phyloP scores from a whole-genome alignment of 2,888 invertebrate genomes.

The Erynnis tages region DNA sequence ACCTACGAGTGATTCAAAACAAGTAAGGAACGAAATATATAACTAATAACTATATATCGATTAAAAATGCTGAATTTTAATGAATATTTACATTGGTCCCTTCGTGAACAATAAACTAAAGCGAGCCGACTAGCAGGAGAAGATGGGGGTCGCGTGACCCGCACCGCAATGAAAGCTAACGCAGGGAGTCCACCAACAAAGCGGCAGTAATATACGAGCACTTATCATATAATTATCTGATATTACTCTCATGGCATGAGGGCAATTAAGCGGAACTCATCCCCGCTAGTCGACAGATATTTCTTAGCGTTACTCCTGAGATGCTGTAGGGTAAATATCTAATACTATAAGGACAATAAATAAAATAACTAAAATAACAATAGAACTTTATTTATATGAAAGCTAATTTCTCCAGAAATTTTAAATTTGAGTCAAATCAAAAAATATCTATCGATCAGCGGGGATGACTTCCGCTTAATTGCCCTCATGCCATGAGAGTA shows the following conservation, averaged over 20 bases:
- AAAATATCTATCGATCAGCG: conserved; percentile 7
- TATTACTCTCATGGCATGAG: conserved; percentile 22
- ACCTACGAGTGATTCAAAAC: not conserved
- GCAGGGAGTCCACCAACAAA: conserved; percentile 23
- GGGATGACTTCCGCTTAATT: conserved; percentile 18
- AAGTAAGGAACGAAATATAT: conserved; percentile 7
- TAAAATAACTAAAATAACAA: no score
- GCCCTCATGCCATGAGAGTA: conserved; percentile 22
- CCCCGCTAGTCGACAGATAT: conserved; percentile 1
- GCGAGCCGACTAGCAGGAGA: conserved; percentile 39
- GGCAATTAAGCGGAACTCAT: conserved; percentile 21
- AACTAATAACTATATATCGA: not conserved
- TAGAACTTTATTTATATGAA: no score
- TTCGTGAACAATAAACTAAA: conserved; percentile 40
- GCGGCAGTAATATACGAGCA: conserved; percentile 22
- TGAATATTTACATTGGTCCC: conserved; percentile 20
- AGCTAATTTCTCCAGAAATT: no score
- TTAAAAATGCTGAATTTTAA: conserved; percentile 3
- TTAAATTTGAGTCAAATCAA: no score
- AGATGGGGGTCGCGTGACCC: conserved; percentile 66
- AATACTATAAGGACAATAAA: no score
- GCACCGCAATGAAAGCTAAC: conserved; percentile 40
- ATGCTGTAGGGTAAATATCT: no score
- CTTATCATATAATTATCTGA: conserved; percentile 22
- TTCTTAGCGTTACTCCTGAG: not conserved